Evolutionary conservation across 2,113 vertebrate genomes (phyloP).

Genomic region (Gracilinanus agilis): DNA sequence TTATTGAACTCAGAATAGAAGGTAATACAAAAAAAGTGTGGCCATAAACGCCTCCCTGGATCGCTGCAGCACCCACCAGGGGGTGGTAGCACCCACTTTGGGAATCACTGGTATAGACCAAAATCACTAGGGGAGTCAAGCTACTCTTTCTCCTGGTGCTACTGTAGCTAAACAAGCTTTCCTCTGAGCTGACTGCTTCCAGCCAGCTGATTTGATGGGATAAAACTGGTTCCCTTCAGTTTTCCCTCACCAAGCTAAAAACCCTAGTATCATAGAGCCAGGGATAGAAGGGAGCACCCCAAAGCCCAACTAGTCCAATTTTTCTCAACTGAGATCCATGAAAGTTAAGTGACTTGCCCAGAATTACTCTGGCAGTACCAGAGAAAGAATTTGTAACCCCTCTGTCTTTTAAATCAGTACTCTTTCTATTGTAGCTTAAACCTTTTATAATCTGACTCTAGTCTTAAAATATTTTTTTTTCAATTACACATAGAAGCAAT

Average conservation of each 20-base stretch:
- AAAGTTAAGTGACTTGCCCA: background rate
- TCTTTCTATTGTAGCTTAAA: background rate
- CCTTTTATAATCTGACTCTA: background rate
- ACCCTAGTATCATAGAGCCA: background rate
- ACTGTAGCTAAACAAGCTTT: background rate
- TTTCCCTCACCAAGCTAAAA: background rate
- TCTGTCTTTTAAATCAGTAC: background rate
- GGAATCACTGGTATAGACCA: too few species aligned
- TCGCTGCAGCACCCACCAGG: too few species aligned
- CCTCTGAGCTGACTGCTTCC: background rate
- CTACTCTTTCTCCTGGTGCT: background rate
- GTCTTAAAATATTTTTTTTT: too few species aligned
- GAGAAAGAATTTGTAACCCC: background rate
- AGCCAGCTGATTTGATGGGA: background rate
- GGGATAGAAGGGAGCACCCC: background rate
- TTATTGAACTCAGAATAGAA: too few species aligned
- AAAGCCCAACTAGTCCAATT: background rate
- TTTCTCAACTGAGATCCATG: background rate
- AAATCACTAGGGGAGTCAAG: background rate
- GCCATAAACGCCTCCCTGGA: too few species aligned
- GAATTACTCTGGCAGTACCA: background rate
- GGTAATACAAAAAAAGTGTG: too few species aligned
- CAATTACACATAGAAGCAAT: too few species aligned
- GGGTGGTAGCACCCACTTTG: too few species aligned
- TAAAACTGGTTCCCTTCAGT: background rate